phyloP scores from a whole-genome alignment of 2,113 vertebrate species.

The Gavia stellata region DNA sequence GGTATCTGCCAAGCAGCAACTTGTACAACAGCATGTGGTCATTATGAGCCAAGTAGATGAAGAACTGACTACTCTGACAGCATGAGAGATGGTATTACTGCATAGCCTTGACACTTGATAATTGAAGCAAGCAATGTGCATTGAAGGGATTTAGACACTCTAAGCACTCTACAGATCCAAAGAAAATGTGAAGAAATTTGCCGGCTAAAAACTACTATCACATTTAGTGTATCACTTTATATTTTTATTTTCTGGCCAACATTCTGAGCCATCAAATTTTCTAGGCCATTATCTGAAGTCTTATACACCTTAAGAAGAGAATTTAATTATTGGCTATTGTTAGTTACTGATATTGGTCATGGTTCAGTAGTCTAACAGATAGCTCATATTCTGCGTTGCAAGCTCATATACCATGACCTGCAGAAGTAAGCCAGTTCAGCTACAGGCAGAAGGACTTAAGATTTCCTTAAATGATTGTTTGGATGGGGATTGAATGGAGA shows the following conservation, averaged over 20 bases:
- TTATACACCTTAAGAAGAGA: background rate
- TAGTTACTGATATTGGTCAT: background rate
- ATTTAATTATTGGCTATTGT: background rate
- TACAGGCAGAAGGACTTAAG: background rate
- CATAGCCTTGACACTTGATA: background rate
- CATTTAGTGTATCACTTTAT: background rate
- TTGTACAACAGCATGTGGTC: background rate
- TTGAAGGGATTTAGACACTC: background rate
- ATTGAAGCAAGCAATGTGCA: background rate
- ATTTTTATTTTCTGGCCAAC: background rate
- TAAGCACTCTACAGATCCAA: background rate
- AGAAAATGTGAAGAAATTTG: background rate
- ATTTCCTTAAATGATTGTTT: background rate
- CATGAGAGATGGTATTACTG: background rate
- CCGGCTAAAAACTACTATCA: background rate
- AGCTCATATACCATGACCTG: background rate
- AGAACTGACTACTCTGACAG: background rate
- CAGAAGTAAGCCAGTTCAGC: background rate
- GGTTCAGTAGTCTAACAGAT: background rate
- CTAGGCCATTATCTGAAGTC: background rate
- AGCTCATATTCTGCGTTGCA: background rate
- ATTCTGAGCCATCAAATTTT: background rate
- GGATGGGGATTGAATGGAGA: background rate
- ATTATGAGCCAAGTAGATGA: background rate
- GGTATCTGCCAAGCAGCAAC: background rate